phyloP scores from a whole-genome alignment of 1,140 invertebrate genomes.

The Drosophila pachea region DNA sequence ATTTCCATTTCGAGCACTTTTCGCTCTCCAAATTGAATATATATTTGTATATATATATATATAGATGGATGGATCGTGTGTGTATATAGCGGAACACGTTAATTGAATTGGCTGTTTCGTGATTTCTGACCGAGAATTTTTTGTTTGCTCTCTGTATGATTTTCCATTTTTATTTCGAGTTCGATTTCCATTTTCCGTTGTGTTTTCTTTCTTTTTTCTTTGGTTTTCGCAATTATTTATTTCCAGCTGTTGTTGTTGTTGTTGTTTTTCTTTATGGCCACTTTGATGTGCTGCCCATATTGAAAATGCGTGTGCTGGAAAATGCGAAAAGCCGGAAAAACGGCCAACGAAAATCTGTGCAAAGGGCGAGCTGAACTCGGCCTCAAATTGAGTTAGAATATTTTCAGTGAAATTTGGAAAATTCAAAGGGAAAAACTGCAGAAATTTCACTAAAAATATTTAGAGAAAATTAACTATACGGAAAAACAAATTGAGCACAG shows the following conservation, averaged over 20 bases:
- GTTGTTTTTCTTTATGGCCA: constrained; percentile 35
- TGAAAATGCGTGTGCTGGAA: constrained; percentile 32
- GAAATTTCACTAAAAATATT: no score
- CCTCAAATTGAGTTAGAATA: no score
- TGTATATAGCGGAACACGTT: constrained; percentile 37
- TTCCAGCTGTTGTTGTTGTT: constrained; percentile 5
- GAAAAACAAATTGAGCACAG: no score
- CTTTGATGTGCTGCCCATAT: constrained; percentile 53
- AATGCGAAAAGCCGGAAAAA: background rate
- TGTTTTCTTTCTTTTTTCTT: background rate
- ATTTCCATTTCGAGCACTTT: constrained; percentile 36
- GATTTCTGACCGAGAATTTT: constrained; percentile 48
- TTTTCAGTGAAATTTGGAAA: no score
- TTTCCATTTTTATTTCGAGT: background rate
- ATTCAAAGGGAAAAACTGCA: no score
- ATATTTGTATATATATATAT: no score
- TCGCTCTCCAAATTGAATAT: constrained; percentile 6
- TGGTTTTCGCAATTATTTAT: constrained; percentile 1
- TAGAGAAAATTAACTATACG: no score
- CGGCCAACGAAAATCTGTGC: no score
- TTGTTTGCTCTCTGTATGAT: constrained; percentile 20
- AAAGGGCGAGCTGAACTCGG: no score
- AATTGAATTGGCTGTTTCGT: constrained; percentile 61
- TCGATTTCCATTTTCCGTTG: no score
- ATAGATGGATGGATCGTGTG: no score